Evolutionary conservation across 2,113 vertebrate genomes (phyloP).

Genomic region (Verasper variegatus): DNA sequence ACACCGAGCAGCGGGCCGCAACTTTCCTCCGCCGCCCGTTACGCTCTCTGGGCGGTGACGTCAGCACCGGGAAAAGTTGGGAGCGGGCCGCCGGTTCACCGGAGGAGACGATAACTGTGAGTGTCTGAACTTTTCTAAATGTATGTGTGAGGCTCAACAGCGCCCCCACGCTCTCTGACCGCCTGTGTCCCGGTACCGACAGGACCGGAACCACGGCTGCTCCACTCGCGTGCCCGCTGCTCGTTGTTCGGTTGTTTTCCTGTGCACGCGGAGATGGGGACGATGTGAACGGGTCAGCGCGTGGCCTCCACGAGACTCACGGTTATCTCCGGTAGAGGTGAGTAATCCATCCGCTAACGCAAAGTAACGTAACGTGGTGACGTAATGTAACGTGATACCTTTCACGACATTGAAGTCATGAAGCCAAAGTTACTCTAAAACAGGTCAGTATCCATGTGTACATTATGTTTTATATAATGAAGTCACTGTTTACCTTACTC

Average conservation of each 20-base stretch:
- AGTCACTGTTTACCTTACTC: background rate
- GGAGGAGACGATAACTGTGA: background rate
- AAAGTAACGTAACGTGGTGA: background rate
- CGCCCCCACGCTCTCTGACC: conserved; percentile 46
- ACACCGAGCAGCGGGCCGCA: conserved; percentile 32
- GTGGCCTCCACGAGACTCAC: conserved; percentile 52
- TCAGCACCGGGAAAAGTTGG: conserved; percentile 4
- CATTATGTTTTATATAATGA: background rate
- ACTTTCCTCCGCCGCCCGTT: conserved; percentile 2
- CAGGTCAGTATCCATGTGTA: background rate
- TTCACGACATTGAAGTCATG: background rate
- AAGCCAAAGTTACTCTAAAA: background rate
- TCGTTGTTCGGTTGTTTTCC: background rate
- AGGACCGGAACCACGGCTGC: conserved; percentile 1
- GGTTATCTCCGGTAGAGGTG: conserved; percentile 49
- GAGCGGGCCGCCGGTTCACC: background rate
- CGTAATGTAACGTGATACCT: background rate
- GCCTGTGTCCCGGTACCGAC: conserved; percentile 53
- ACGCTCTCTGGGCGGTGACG: conserved; percentile 31
- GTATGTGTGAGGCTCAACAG: conserved; percentile 26
- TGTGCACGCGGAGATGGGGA: conserved; percentile 20
- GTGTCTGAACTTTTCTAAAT: conserved; percentile 13
- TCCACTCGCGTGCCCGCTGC: background rate
- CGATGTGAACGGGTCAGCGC: conserved; percentile 43
- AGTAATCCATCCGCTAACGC: conserved; percentile 15